Evolutionary conservation across 2,113 vertebrate genomes (phyloP).

Genomic region (Campylorhamphus procurvoides): DNA sequence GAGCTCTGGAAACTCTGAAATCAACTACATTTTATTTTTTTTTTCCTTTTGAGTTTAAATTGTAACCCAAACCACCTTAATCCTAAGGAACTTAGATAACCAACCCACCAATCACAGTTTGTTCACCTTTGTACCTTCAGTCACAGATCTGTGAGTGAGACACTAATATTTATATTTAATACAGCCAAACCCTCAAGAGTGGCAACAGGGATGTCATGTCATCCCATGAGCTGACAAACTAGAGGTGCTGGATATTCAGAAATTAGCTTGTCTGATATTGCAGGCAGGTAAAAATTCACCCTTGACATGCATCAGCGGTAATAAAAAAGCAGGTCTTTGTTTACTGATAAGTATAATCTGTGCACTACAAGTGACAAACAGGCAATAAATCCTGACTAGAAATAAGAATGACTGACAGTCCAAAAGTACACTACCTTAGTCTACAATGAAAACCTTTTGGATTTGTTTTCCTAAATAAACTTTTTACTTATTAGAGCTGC

Average conservation of each 20-base stretch:
- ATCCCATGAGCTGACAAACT: not conserved
- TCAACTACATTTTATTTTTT: not conserved
- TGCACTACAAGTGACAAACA: slow-evolving; percentile 4
- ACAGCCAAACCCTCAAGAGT: not conserved
- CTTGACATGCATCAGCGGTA: not conserved
- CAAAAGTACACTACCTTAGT: not conserved
- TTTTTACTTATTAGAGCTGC: slow-evolving; percentile 13
- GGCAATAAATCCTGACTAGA: not conserved
- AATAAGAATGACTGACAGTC: slow-evolving; percentile 10
- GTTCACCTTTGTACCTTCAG: not conserved
- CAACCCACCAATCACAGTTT: not conserved
- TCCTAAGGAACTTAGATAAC: not conserved
- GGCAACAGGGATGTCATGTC: not conserved
- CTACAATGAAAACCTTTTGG: not conserved
- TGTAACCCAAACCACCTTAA: not conserved
- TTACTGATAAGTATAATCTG: slow-evolving; percentile 26
- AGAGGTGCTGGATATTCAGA: not conserved
- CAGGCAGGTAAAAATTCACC: not conserved
- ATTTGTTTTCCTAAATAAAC: slow-evolving; percentile 23
- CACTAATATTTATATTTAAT: not conserved
- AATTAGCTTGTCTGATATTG: not conserved
- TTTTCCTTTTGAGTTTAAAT: not conserved
- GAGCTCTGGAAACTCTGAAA: not conserved
- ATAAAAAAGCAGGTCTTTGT: not conserved
- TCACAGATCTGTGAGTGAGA: not conserved